Base-by-base conservation (phyloP, 2,797 vertebrate genomes). In the Meriones psammophilus region DNA sequence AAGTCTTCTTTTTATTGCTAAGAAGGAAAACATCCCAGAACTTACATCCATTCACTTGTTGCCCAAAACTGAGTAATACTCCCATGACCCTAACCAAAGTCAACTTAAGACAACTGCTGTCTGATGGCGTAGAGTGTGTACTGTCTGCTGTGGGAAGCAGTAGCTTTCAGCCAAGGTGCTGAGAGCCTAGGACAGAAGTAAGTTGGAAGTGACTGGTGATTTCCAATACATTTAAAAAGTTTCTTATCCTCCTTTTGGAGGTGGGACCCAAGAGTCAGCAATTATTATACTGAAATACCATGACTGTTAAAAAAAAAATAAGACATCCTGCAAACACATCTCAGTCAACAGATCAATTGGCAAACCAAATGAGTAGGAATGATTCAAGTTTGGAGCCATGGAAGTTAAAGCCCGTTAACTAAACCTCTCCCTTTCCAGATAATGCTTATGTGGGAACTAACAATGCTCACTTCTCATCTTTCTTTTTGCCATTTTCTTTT, bases 231-330 rank as follows among this genome's bases (percentile, higher is more conserved):
- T 30, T 22, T 46, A 5, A 30, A 71, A 66, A 39, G 33, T 90
- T 66, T 74, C 66, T 79, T 76, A 84, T 30, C n/a, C 18, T 85
- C 50, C 33, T 87, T 88, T 88, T 79, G 76, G 20, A 88, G 26
- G 26, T 22, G 46, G 24, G 26, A 95, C 87, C 58, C 71, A 79
- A 95, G 80, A 81, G 20, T 76, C 42, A 88, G 39, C 7, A 76
- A 36, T 71, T 83, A 39, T 54, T 74, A 85, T 20, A 73, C 22
- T 83, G 18, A 95, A 96, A 88, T 90, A 18, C n/a, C 33, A 58
- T n/a, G 58, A 84, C n/a, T 46, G 28, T 66, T 78, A 90, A 87
- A 93, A 93, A 85, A 88, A 84, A 90, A 84, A 56, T 73, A 68
- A 89, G 66, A 13, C 79, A 56, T 5, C 8, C 76, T 76, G 17